Conservation (phyloP, 2,113 vertebrate species). For the Pseudorectes ferrugineus region DNA sequence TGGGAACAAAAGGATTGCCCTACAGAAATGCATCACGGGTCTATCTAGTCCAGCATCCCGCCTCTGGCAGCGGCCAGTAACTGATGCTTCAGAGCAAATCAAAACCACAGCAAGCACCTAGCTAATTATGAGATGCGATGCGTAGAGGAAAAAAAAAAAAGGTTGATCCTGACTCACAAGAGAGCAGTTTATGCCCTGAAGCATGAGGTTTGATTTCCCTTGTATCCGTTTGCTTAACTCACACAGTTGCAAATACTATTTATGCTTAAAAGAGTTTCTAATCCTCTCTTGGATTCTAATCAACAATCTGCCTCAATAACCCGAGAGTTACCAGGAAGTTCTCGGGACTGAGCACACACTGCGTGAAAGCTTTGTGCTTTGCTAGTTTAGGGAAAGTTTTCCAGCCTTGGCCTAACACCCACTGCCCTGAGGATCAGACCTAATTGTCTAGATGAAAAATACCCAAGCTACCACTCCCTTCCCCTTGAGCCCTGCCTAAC, state of each 20-base stretch:
- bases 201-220: constrained; percentile 53
- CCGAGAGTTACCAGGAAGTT: constrained; percentile 55
- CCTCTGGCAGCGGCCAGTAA: neutral
- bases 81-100: constrained; percentile 42
- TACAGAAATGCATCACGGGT: neutral
- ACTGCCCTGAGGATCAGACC: constrained; percentile 25
- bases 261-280: constrained; percentile 62
- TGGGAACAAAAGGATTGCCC: constrained; percentile 37
- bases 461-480: constrained; percentile 23
- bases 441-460: constrained; percentile 40
- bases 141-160: neutral
- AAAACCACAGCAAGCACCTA: constrained; percentile 50
- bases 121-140: constrained; percentile 34
- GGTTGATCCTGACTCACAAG: constrained; percentile 56
- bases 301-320: constrained; percentile 59
- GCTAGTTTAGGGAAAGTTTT: constrained; percentile 26
- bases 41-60: neutral
- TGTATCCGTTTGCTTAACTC: constrained; percentile 60
- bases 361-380: constrained; percentile 24
- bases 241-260: constrained; percentile 55
- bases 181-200: constrained; percentile 64
- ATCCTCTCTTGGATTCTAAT: constrained; percentile 63
- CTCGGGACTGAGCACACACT: neutral
- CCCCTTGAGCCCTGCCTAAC: constrained; percentile 12
- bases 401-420: constrained; percentile 24